phyloP scores from a whole-genome alignment of 2,888 invertebrate genomes.

The Yponomeuta evonymella region DNA sequence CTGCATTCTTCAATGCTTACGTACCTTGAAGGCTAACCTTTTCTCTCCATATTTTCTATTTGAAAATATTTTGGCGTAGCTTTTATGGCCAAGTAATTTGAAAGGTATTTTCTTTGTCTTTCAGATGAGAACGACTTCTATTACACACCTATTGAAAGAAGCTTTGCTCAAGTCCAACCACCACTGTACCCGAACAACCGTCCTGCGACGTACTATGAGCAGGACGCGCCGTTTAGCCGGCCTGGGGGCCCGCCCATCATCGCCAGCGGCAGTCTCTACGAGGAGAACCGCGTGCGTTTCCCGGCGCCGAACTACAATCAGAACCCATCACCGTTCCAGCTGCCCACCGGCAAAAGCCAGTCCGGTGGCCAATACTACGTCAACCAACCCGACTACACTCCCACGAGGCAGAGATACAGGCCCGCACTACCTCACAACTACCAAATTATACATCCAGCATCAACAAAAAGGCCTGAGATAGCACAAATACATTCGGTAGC shows the following conservation, averaged over 20 bases:
- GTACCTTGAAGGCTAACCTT: slow-evolving; percentile 20
- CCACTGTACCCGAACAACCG: slow-evolving; percentile 61
- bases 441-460: slow-evolving; percentile 64
- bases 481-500: slow-evolving; percentile 75
- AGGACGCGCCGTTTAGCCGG: slow-evolving; percentile 52
- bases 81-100: neutral
- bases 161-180: slow-evolving; percentile 72
- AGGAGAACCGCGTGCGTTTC: slow-evolving; percentile 55
- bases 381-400: slow-evolving; percentile 63
- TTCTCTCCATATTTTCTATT: neutral
- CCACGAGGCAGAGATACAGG: slow-evolving; percentile 58
- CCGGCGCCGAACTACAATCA: slow-evolving; percentile 69
- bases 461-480: slow-evolving; percentile 74
- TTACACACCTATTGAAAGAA: slow-evolving; percentile 68
- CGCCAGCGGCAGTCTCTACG: slow-evolving; percentile 46
- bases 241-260: slow-evolving; percentile 23
- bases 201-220: slow-evolving; percentile 54
- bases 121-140: slow-evolving; percentile 69
- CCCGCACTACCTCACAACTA: slow-evolving; percentile 63
- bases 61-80: neutral
- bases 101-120: slow-evolving; percentile 28
- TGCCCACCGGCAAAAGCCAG: slow-evolving; percentile 69
- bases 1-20: slow-evolving; percentile 24
- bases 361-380: slow-evolving; percentile 61
- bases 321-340: slow-evolving; percentile 68